These are phyloP conservation scores for Spinus pinus DNA, from an alignment of 2,797 vertebrate genomes.

Conservation along the genomic window DNA sequence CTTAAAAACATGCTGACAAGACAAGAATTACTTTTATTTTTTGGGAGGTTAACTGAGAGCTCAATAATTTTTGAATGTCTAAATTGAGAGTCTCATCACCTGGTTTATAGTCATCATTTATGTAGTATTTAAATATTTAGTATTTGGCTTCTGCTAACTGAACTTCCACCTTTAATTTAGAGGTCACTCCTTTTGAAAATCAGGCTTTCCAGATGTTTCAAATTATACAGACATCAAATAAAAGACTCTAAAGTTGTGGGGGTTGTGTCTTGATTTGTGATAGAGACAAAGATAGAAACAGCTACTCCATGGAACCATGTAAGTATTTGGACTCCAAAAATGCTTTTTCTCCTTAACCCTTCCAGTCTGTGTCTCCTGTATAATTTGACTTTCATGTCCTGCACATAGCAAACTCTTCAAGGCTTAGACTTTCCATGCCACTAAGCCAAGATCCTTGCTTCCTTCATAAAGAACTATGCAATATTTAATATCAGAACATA, in stretches of 20 bases:
- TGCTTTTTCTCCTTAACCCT: background rate
- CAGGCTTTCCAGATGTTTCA: conserved; percentile 27
- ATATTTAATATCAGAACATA: background rate
- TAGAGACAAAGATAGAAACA: background rate
- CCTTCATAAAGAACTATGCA: background rate
- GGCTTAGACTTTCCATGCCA: background rate
- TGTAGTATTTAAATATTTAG: background rate
- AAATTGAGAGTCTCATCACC: background rate
- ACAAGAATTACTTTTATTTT: background rate
- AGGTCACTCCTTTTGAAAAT: conserved; percentile 23
- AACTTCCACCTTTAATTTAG: conserved; percentile 5
- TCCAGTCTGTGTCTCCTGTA: background rate
- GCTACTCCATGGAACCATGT: background rate
- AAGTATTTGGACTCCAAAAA: background rate
- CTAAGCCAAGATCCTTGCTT: background rate
- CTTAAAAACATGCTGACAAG: background rate
- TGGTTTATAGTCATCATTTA: background rate
- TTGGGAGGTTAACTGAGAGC: background rate
- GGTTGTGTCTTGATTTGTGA: background rate
- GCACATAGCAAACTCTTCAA: background rate
- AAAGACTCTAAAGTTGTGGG: background rate
- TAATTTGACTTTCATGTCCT: background rate
- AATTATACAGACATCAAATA: conserved; percentile 4
- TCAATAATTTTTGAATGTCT: background rate
- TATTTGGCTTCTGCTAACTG: background rate